phyloP scores from a whole-genome alignment of 2,888 invertebrate species.

The Cataglyphis albicans region DNA sequence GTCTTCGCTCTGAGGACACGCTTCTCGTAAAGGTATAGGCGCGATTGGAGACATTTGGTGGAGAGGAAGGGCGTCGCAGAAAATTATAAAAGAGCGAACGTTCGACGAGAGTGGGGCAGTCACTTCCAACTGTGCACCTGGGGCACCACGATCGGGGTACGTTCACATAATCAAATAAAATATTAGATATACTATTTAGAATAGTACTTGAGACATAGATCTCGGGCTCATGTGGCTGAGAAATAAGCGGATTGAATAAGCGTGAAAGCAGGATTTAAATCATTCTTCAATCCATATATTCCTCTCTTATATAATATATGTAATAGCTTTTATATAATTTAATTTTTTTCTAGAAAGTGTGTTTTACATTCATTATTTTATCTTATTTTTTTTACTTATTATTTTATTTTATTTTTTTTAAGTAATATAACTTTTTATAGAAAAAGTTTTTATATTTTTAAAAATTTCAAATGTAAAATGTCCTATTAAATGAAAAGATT shows the following conservation, averaged over 20 bases:
- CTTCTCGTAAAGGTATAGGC: not conserved
- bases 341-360: not conserved
- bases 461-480: not conserved
- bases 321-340: not conserved
- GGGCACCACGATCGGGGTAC: slow-evolving; percentile 72
- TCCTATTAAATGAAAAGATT: not conserved
- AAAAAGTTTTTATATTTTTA: not conserved
- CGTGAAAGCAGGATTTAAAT: not conserved
- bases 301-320: not conserved
- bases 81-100: slow-evolving; percentile 84
- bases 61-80: slow-evolving; percentile 77
- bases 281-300: not conserved
- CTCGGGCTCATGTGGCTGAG: not conserved
- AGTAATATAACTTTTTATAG: not conserved
- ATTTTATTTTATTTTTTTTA: too few relatives aligned
- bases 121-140: slow-evolving; percentile 79
- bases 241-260: slow-evolving; percentile 14
- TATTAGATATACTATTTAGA: slow-evolving; percentile 9
- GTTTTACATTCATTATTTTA: not conserved
- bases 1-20: slow-evolving; percentile 29
- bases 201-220: slow-evolving; percentile 14
- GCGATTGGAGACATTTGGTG: slow-evolving; percentile 14
- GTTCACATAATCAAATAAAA: slow-evolving; percentile 49
- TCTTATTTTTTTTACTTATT: too few relatives aligned
- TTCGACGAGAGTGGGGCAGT: slow-evolving; percentile 79